Conservation (phyloP, 2,113 vertebrate genomes). For the Gymnobelideus leadbeateri region DNA sequence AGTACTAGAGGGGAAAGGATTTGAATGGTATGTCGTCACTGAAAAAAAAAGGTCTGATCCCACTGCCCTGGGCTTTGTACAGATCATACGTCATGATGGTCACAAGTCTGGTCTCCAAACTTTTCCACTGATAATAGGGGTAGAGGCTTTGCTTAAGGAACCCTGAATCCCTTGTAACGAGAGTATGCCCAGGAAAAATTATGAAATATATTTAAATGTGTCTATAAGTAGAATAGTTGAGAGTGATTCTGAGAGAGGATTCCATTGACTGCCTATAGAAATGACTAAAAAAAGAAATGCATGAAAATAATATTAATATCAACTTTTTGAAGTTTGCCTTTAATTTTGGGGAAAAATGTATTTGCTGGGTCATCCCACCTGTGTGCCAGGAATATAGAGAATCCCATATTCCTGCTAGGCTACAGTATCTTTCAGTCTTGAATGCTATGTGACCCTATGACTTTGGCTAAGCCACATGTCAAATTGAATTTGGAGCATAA, state of each 20-base stretch:
- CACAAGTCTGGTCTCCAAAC: not conserved
- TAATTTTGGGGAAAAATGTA: not conserved
- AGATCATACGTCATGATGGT: not conserved
- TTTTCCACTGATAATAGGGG: not conserved
- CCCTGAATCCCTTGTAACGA: not conserved
- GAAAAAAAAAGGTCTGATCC: not conserved
- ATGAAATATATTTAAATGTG: not conserved
- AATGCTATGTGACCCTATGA: not conserved
- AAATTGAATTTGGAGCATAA: not conserved
- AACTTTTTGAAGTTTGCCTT: not conserved
- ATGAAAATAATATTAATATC: not conserved
- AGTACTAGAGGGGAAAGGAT: slow-evolving; percentile 29
- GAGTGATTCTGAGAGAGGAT: not conserved
- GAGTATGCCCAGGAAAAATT: not conserved
- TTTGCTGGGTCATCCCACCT: not conserved
- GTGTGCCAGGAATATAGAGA: not conserved
- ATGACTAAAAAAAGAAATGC: not conserved
- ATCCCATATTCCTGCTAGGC: not conserved
- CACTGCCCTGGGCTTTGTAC: not conserved
- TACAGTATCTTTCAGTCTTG: not conserved
- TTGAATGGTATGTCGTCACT: not conserved
- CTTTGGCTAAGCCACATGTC: not conserved
- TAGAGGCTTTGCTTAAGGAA: not conserved
- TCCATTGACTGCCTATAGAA: not conserved
- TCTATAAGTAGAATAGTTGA: not conserved